Percentiles rank a stretch among this genome's conserved stretches.
Conservation (phyloP, 1,140 invertebrate species). For the Triops cancriformis region DNA sequence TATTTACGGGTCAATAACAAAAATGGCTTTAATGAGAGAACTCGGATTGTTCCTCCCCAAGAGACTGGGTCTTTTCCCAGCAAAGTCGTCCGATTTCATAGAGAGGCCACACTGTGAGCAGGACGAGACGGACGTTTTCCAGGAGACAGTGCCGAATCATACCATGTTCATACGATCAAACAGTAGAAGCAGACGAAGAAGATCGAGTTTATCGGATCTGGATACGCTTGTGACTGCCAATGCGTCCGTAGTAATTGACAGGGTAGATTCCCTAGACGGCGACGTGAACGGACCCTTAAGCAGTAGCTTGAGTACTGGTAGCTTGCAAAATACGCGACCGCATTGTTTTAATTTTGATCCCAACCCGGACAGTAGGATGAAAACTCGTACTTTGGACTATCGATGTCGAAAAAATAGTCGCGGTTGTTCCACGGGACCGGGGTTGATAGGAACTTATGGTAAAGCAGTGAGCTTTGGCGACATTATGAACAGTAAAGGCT, state of each 20-base stretch:
- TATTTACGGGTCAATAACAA: neutral
- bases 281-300: neutral
- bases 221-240: slow-evolving; percentile 46
- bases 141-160: slow-evolving; percentile 14
- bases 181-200: slow-evolving; percentile 41
- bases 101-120: neutral
- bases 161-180: slow-evolving; percentile 10
- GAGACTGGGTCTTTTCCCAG: slow-evolving; percentile 49
- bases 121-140: neutral
- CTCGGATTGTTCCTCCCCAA: slow-evolving; percentile 51
- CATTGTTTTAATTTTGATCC: neutral
- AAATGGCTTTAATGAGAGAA: slow-evolving; percentile 37
- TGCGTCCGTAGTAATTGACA: neutral
- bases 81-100: slow-evolving; percentile 45
- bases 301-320: neutral
- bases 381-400: neutral
- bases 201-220: slow-evolving; percentile 61
- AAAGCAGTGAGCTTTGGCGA: slow-evolving; percentile 57
- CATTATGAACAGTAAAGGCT: slow-evolving; percentile 64
- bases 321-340: neutral
- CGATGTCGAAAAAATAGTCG: neutral
- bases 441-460: slow-evolving; percentile 34
- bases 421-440: neutral
- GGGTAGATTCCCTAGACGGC: neutral
- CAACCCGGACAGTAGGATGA: neutral